phyloP scores from a whole-genome alignment of 2,888 invertebrate genomes.

The Drosophila rubida region DNA sequence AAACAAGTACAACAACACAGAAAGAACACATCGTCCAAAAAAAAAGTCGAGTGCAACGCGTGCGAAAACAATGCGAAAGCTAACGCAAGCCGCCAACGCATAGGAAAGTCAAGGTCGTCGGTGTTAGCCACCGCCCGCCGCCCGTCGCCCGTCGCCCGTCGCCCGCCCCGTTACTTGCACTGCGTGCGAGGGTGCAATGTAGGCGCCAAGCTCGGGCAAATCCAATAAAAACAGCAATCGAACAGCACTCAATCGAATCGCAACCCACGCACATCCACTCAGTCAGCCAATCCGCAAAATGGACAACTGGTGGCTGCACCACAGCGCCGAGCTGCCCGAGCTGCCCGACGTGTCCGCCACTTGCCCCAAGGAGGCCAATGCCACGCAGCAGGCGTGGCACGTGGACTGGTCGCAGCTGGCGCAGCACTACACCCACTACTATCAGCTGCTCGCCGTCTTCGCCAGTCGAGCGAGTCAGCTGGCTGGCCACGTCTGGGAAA shows the following conservation, averaged over 20 bases:
- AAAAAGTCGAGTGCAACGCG: slow-evolving; percentile 24
- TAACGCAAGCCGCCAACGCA: slow-evolving; percentile 53
- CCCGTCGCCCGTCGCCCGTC: not conserved
- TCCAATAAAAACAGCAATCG: slow-evolving; percentile 11
- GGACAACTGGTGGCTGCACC: slow-evolving; percentile 61
- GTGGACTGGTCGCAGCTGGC: slow-evolving; percentile 23
- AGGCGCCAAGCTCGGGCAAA: slow-evolving; percentile 41
- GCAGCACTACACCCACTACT: slow-evolving; percentile 41
- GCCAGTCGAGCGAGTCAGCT: slow-evolving; percentile 24
- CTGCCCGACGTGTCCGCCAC: slow-evolving; percentile 18
- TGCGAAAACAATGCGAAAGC: slow-evolving; percentile 52
- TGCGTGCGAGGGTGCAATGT: slow-evolving; percentile 49
- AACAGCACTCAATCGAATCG: slow-evolving; percentile 1
- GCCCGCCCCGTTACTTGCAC: slow-evolving; percentile 46
- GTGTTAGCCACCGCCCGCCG: slow-evolving; percentile 7
- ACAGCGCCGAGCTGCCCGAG: slow-evolving; percentile 22
- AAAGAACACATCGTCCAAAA: not conserved
- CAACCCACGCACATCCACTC: too few species aligned
- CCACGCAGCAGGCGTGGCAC: slow-evolving; percentile 42
- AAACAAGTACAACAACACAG: not conserved
- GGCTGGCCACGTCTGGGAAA: slow-evolving; percentile 31
- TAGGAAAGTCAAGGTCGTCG: slow-evolving; percentile 73
- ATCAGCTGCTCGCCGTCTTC: slow-evolving; percentile 41
- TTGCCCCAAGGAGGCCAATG: slow-evolving; percentile 66
- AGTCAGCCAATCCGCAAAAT: slow-evolving; percentile 32